Base-by-base conservation (phyloP, 2,797 vertebrate genomes). In the Thripadectes ignobilis region DNA sequence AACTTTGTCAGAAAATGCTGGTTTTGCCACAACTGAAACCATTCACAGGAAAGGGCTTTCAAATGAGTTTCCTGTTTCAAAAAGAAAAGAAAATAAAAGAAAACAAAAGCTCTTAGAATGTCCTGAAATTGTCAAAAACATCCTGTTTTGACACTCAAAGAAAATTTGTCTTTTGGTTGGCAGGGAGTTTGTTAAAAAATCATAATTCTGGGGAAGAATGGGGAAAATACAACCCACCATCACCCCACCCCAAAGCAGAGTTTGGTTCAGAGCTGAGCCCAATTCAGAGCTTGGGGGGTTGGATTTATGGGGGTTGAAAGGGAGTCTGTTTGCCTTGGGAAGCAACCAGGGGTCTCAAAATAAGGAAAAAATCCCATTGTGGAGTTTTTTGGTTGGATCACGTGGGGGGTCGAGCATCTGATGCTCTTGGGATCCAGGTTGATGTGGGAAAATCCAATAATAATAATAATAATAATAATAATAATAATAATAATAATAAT, bases 71-170 rank as follows among this genome's bases (percentile, higher is more conserved):
- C 94, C 96, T 95, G 94, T 96, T 91, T 82, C 84, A 90, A 90
- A 94, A 92, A 93, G 73, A 80, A 77, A 91, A 85, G 13, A 14
- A 45, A 91, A 85, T 11, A 14, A 45, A 16, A 14, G 38, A 18
- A 62, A 82, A 49, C 80, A 89, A 51, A 41, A 0, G 2, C 54
- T 68, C 80, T 85, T 77, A 88, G 85, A 94, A 91, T 88, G 79
- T 79, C 84, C 86, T 87, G 88, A 96, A 89, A 77, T 94, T 87
- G 93, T 87, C 71, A 91, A 96, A 94, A 96, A 96, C 96, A 96
- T 96, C 96, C 96, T 96, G 94, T 96, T 97, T 95, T 94, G 88
- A 95, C 86, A 61, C 65, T 93, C 92, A 91, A 90, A 96, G 80
- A 95, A 91, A 85, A 73, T 49, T 52, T 34, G 36, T 41, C 69